These are phyloP conservation scores for Pipistrellus kuhlii DNA, from an alignment of 2,797 vertebrate genomes.

Conservation along the genomic window DNA sequence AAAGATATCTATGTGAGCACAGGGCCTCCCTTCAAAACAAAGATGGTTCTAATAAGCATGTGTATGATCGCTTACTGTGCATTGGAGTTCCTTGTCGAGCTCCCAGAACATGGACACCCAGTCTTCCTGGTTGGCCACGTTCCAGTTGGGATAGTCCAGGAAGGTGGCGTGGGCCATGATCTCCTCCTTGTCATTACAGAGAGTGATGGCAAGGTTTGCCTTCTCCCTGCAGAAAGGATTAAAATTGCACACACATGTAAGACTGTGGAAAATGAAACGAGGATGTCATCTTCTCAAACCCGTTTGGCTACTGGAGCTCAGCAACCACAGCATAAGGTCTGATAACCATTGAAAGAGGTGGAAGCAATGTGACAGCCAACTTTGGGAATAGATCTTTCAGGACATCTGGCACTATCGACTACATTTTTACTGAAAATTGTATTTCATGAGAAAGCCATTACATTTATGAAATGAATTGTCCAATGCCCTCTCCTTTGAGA, in stretches of 20 bases:
- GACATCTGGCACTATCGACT: neutral
- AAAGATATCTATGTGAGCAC: neutral
- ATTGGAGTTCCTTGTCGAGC: constrained; percentile 85
- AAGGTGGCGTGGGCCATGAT: constrained; percentile 93
- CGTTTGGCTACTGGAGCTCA: neutral
- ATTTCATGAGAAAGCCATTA: neutral
- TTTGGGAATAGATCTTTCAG: neutral
- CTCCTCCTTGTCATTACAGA: constrained; percentile 88
- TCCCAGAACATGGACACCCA: constrained; percentile 91
- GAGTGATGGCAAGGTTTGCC: constrained; percentile 93
- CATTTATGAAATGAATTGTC: neutral
- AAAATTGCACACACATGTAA: constrained; percentile 51
- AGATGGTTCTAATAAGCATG: neutral
- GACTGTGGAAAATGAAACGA: neutral
- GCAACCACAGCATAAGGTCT: neutral
- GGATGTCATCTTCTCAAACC: neutral
- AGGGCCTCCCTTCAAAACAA: neutral
- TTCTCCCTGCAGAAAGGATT: constrained; percentile 91
- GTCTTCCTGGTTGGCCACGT: constrained; percentile 87
- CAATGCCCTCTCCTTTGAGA: neutral
- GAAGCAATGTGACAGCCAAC: neutral
- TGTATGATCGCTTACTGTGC: constrained; percentile 89
- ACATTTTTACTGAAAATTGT: neutral
- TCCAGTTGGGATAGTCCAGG: constrained; percentile 92
- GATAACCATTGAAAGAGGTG: neutral